Conservation (phyloP, 2,113 vertebrate species). For the Monarcha castaneiventris region DNA sequence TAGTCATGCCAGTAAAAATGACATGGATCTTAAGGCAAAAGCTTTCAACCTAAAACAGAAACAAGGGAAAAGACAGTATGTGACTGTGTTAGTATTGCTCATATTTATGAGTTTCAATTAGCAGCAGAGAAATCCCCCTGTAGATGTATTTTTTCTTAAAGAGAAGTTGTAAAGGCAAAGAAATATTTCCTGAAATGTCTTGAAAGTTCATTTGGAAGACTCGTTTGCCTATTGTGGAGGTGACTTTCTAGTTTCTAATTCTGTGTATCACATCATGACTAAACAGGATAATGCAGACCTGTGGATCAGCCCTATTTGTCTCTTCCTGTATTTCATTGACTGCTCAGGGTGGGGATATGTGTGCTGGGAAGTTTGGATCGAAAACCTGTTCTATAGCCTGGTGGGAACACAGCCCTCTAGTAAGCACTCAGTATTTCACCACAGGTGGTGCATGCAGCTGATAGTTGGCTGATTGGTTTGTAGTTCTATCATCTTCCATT, state of each 20-base stretch:
- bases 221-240: rapidly evolving
- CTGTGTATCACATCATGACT: not conserved
- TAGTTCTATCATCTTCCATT: not conserved
- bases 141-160: not conserved
- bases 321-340: slow-evolving; percentile 8
- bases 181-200: not conserved
- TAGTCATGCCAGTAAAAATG: not conserved
- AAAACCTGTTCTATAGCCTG: not conserved
- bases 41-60: not conserved
- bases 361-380: not conserved
- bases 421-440: not conserved
- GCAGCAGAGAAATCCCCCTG: not conserved
- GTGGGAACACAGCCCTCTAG: slow-evolving; percentile 2
- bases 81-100: not conserved
- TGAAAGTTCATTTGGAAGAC: not conserved
- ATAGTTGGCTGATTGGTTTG: not conserved
- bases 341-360: not conserved
- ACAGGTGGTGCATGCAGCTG: not conserved
- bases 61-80: not conserved
- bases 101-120: not conserved
- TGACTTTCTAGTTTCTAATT: not conserved
- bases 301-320: not conserved
- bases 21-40: not conserved
- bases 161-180: not conserved
- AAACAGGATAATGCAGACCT: not conserved